Percentiles rank a stretch among this genome's conserved stretches.
Evolutionary conservation across 2,113 vertebrate species (phyloP).

Genomic region (Periophthalmodon schlosseri): DNA sequence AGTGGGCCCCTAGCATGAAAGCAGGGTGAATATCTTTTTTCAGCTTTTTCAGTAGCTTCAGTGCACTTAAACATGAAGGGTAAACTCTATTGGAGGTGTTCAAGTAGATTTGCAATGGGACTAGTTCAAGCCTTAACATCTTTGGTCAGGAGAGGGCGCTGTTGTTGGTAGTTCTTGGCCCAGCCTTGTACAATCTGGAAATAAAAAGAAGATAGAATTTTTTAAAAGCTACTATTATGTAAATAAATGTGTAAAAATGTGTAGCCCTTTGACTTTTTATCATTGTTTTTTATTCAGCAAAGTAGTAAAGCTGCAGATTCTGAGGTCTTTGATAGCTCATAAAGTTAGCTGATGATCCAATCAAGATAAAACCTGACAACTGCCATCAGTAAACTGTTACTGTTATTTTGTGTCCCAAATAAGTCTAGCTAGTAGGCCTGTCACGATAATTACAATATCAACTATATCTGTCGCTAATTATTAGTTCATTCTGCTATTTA

Average conservation of each 20-base stretch:
- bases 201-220: conserved; percentile 3
- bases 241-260: neutral
- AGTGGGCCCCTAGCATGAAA: neutral
- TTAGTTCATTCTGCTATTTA: too few relatives aligned
- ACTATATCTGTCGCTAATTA: too few relatives aligned
- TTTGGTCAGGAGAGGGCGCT: conserved; percentile 78
- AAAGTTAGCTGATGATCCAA: too few relatives aligned
- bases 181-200: conserved; percentile 83
- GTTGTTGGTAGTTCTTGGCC: conserved; percentile 82
- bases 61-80: neutral
- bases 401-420: neutral
- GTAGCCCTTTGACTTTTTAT: too few relatives aligned
- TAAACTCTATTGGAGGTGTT: neutral
- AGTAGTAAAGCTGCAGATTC: too few relatives aligned
- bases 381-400: neutral
- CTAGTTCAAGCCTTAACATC: conserved; percentile 68
- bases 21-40: neutral
- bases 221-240: neutral
- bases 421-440: neutral
- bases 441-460: too few relatives aligned
- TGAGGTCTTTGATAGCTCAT: too few relatives aligned
- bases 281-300: too few relatives aligned
- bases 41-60: neutral
- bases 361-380: too few relatives aligned
- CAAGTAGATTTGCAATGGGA: conserved; percentile 9